Conservation (phyloP, 2,797 vertebrate species). For the Yasuhikotakia modesta region DNA sequence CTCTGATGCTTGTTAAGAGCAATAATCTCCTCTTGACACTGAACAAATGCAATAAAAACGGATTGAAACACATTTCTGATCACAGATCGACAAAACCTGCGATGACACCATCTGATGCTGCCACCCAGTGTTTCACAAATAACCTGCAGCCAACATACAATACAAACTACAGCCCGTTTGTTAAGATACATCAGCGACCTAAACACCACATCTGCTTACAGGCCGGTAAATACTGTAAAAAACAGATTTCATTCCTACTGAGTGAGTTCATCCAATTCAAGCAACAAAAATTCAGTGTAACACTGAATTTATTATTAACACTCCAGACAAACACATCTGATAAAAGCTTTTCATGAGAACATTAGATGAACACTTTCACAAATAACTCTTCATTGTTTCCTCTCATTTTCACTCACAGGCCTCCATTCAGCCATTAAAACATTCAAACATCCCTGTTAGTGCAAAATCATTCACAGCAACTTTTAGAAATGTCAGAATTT, state of each 20-base stretch:
- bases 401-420: background rate
- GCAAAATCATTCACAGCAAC: background rate
- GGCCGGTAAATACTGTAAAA: constrained; percentile 48
- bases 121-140: constrained; percentile 66
- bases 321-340: constrained; percentile 48
- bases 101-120: constrained; percentile 60
- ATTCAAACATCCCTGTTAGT: constrained; percentile 16
- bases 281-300: constrained; percentile 62
- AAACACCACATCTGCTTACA: background rate
- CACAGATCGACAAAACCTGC: background rate
- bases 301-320: constrained; percentile 48
- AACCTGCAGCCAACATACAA: constrained; percentile 51
- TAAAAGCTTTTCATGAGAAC: constrained; percentile 38
- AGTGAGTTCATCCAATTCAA: constrained; percentile 68
- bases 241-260: constrained; percentile 38
- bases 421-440: constrained; percentile 34
- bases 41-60: constrained; percentile 40
- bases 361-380: constrained; percentile 29
- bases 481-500: background rate
- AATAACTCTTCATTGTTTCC: constrained; percentile 24
- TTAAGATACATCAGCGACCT: background rate
- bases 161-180: background rate
- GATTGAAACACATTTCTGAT: constrained; percentile 53
- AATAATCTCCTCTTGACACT: constrained; percentile 7
- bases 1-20: background rate